phyloP scores from a whole-genome alignment of 2,113 vertebrate genomes.

The Serilophus lunatus region DNA sequence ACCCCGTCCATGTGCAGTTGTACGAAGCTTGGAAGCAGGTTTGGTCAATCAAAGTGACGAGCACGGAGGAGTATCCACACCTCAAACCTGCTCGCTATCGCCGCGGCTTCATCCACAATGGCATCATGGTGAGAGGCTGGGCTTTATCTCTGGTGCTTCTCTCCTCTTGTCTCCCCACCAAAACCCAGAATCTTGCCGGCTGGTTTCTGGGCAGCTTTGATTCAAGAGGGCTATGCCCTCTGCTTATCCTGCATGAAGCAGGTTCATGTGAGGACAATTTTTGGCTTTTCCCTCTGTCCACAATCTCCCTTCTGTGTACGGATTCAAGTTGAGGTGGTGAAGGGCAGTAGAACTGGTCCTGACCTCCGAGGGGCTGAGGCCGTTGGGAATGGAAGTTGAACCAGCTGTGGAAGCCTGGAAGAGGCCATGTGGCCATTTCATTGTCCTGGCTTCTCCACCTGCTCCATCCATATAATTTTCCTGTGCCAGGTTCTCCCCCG shows the following conservation, averaged over 20 bases:
- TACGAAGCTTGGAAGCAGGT: conserved; percentile 98
- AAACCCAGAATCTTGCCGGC: accelerated
- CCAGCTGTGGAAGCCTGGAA: neutral
- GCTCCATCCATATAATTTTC: neutral
- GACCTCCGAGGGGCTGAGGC: neutral
- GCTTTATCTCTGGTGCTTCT: neutral
- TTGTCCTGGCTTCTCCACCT: neutral
- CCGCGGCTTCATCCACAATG: conserved; percentile 91
- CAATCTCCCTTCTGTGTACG: neutral
- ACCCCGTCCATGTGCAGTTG: conserved; percentile 92
- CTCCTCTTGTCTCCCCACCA: neutral
- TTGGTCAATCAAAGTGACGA: conserved; percentile 94
- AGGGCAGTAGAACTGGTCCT: neutral
- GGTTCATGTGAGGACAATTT: neutral
- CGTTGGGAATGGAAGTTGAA: neutral
- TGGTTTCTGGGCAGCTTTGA: neutral
- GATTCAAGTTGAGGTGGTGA: neutral
- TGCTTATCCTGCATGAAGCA: neutral
- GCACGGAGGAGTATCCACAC: conserved; percentile 96
- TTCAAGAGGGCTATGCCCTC: neutral
- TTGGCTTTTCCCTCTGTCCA: neutral
- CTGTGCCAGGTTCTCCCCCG: conserved; percentile 87
- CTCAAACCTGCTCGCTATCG: conserved; percentile 94
- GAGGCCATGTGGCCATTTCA: no score
- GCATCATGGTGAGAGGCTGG: conserved; percentile 84